Base-by-base conservation (phyloP, 2,113 vertebrate genomes). In the Mesoclemmys tuberculata region DNA sequence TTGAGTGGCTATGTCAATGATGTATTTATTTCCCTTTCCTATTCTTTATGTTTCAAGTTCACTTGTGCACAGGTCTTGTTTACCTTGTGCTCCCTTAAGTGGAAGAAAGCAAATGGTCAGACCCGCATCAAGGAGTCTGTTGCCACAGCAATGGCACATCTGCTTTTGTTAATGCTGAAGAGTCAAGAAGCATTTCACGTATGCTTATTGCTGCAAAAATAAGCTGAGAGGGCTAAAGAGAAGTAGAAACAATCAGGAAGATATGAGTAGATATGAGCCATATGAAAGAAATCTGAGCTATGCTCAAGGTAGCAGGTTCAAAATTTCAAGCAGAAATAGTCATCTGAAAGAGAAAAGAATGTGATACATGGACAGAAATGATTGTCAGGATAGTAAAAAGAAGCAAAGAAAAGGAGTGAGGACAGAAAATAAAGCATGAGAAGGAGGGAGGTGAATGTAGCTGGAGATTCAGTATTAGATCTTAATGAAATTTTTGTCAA, bases 21-120 rank as follows among this genome's bases (percentile, higher is more conserved):
- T 81, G 24, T 24, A 77, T 46, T 77, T 52, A 89, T 10, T 8
- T 87, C 0, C 80, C 85, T 90, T 35, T 44, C 44, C 52, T 55
- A 64, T n/a, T 84, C 24, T n/a, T 12, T 56, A 16, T 18, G 3
- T 24, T 71, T 38, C 51, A 22, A 10, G 18, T 77, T 51, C 14
- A 14, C 27, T 91, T 84, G 26, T 41, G 46, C 56, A 24, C 41
- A 31, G 10, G 4, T 82, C 26, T 58, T 84, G 22, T 2, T 1
- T 6, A 84, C 14, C 52, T 64, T 58, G 8, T 44, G 38, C 26
- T 95, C 74, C 54, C 84, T 85, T 46, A 74, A 12, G 1, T 86
- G 29, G 48, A 93, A 90, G 82, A 92, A 91, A 88, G 61, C n/a
- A 93, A 74, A 8, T 44, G 92, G 79, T 75, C 82, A 93, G 75